These are phyloP conservation scores for Alosa alosa DNA, from an alignment of 2,113 vertebrate species.

Conservation along the genomic window DNA sequence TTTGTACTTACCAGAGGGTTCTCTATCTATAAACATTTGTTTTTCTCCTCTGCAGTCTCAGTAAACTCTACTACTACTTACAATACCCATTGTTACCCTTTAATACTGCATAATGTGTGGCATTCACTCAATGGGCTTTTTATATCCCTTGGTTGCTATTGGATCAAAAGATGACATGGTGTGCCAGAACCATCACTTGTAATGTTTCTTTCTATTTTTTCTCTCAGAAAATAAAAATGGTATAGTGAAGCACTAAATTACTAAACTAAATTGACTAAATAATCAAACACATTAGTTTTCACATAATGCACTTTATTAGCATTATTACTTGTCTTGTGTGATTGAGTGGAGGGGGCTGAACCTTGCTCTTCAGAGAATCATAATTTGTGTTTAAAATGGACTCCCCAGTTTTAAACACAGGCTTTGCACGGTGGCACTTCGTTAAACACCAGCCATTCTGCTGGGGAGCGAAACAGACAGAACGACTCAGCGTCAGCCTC, in stretches of 20 bases:
- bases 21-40: not conserved
- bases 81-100: not conserved
- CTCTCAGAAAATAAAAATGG: too few relatives aligned
- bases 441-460: conserved; percentile 39
- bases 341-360: not conserved
- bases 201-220: too few relatives aligned
- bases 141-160: too few relatives aligned
- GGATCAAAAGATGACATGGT: not conserved
- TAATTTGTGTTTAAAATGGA: conserved; percentile 36
- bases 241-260: too few relatives aligned
- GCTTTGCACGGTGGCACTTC: conserved; percentile 49
- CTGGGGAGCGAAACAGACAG: conserved; percentile 22
- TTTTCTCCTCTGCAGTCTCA: not conserved
- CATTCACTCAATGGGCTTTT: not conserved
- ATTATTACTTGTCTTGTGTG: not conserved
- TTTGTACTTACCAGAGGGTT: not conserved
- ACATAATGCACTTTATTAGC: not conserved
- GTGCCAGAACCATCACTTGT: not conserved
- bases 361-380: conserved; percentile 4
- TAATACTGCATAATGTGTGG: not conserved
- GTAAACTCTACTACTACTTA: not conserved
- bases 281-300: not conserved
- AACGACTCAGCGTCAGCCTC: not conserved
- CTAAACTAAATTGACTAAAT: too few relatives aligned
- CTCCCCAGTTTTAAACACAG: conserved; percentile 40